A percentile compares a stretch with the other conserved stretches of the same genome.
These are phyloP conservation scores for Centropus unirufus DNA, from an alignment of 2,113 vertebrate genomes.

Conservation along the genomic window DNA sequence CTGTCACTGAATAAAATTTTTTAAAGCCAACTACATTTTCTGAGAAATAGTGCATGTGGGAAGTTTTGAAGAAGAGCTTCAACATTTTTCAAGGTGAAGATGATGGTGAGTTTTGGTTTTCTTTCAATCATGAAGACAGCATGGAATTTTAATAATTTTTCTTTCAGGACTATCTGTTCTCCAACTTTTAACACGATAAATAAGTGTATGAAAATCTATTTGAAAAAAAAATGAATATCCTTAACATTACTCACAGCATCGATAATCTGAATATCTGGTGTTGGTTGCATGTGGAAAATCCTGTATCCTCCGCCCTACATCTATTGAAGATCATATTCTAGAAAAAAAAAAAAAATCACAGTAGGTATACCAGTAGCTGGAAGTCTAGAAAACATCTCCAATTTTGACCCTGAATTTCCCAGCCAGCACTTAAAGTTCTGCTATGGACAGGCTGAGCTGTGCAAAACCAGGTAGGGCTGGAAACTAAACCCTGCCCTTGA, in stretches of 20 bases:
- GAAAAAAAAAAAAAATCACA: not conserved
- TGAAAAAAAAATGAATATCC: not conserved
- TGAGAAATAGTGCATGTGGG: not conserved
- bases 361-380: not conserved
- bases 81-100: not conserved
- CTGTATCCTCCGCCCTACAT: not conserved
- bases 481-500: not conserved
- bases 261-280: not conserved
- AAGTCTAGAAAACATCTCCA: not conserved
- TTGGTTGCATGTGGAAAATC: not conserved
- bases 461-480: not conserved
- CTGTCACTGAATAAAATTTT: not conserved
- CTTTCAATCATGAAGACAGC: not conserved
- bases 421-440: not conserved
- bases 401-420: not conserved
- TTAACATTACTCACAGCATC: not conserved
- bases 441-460: not conserved
- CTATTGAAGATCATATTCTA: not conserved
- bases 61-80: not conserved
- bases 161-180: not conserved
- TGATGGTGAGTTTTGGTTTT: not conserved
- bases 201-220: not conserved
- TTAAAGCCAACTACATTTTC: not conserved
- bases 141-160: not conserved
- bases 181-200: not conserved